Base-by-base conservation (phyloP, 2,113 vertebrate genomes). In the Phyllopteryx taeniolatus region DNA sequence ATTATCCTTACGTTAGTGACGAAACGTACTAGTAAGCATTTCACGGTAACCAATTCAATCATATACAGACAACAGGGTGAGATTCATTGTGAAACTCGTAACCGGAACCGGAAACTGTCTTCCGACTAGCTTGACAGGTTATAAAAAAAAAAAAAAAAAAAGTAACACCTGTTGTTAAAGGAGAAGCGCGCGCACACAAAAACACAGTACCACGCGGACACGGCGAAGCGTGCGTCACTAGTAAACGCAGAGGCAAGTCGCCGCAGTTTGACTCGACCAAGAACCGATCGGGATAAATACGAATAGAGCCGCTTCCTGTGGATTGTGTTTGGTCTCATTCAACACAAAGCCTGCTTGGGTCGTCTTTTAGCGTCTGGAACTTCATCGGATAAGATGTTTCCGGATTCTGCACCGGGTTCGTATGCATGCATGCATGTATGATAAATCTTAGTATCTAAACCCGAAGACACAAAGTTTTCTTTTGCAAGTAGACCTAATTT, bases 121-220 rank as follows among this genome's bases (percentile, higher is more conserved):
- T 15, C 13, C 35, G 17, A 11, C 1, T 8, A 0, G 9, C 44
- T 66, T 66, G 43, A 31, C 44, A 15, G 15, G 66, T 9, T 0
- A 72, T 69, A 1, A 27, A 27, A 39, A 39, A 39, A 39, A 39
- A 39, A 39, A 39, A 39, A 39, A 39, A 39, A 39, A 72, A 20
- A 31, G 11, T 68, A 68, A 88, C 88, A 87, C 85, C 90, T 91
- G 89, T 85, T 88, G 82, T 78, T 69, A 72, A 54, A 60, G 69
- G 72, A 72, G 77, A 67, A 71, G 44, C 5, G 20, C 63, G 11
- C 68, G 13, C 33, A 19, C 75, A 20, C 27, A 49, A 43, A 20
- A 33, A 14, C 33, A 27, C 70, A 5, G 20, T 39, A 54, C 35
- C 17, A 49, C 60, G 6, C n/a, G 19, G 20, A 5, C 65, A 22